A percentile compares a stretch with the other conserved stretches of the same genome.
Evolutionary conservation across 2,888 invertebrate species (phyloP).

Genomic region (Eristalis pertinax): DNA sequence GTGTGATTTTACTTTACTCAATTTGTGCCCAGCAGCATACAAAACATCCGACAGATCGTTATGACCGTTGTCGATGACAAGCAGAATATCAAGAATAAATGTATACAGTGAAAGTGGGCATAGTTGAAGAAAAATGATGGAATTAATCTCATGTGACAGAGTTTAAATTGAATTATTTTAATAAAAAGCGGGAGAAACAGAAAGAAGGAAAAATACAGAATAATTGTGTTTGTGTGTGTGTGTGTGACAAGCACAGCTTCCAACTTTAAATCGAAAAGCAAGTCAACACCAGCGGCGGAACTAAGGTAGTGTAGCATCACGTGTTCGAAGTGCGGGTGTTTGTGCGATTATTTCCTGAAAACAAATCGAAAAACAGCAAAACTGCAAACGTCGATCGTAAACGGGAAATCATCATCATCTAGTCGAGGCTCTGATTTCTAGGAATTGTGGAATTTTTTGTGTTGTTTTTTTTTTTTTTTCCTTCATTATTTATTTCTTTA

Average conservation of each 20-base stretch:
- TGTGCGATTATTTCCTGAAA: slow-evolving; percentile 23
- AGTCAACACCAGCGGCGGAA: neutral
- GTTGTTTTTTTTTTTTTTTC: neutral
- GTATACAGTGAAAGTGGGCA: neutral
- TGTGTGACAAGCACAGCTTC: slow-evolving; percentile 2
- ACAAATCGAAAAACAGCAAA: neutral
- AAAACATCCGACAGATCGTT: neutral
- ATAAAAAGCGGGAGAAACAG: slow-evolving; percentile 28
- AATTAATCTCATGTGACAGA: slow-evolving; percentile 69
- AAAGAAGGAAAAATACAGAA: slow-evolving; percentile 4
- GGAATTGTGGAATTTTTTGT: neutral
- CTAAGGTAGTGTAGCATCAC: neutral
- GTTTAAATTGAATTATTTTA: slow-evolving; percentile 58
- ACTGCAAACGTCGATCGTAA: neutral
- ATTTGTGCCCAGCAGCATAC: slow-evolving; percentile 5
- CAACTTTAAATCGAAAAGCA: neutral
- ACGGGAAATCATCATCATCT: neutral
- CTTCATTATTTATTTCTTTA: neutral
- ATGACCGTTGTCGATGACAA: neutral
- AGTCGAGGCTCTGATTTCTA: neutral
- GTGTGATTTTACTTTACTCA: slow-evolving; percentile 52
- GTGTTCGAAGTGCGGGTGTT: slow-evolving; percentile 8
- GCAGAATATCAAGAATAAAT: neutral
- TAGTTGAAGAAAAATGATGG: slow-evolving; percentile 50
- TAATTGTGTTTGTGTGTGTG: slow-evolving; percentile 32